phyloP scores from a whole-genome alignment of 1,140 invertebrate species.

The Eurytemora carolleeae region DNA sequence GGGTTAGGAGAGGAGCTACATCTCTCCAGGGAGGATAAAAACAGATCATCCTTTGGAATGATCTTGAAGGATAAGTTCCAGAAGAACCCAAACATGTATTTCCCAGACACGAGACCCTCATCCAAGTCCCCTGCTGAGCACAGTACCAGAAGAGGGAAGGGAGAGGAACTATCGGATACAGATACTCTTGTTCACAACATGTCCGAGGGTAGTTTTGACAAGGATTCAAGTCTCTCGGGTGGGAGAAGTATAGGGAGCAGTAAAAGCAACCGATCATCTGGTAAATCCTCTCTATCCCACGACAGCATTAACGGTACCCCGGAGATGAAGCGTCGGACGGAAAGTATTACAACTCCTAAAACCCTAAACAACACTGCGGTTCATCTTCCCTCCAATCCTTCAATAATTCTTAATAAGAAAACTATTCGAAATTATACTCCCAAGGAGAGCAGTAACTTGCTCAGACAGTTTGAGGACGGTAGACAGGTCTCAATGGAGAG shows the following conservation, averaged over 20 bases:
- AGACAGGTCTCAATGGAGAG: not conserved
- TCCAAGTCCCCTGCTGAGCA: not conserved
- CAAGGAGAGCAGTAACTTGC: slow-evolving; percentile 1
- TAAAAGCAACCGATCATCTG: slow-evolving; percentile 1
- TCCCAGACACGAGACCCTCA: not conserved
- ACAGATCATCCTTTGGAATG: slow-evolving; percentile 5
- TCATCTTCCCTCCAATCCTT: not conserved
- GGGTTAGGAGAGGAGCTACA: not conserved
- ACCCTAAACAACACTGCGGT: not conserved
- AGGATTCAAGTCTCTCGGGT: not conserved
- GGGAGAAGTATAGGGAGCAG: not conserved
- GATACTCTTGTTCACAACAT: slow-evolving; percentile 14
- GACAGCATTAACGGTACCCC: slow-evolving; percentile 9
- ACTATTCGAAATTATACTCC: slow-evolving; percentile 13
- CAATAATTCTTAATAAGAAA: slow-evolving; percentile 5
- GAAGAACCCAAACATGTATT: slow-evolving; percentile 14
- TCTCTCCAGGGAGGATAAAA: not conserved
- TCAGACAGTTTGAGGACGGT: slow-evolving; percentile 1
- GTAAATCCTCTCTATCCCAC: slow-evolving; percentile 5
- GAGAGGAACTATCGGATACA: not conserved
- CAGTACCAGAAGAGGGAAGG: not conserved
- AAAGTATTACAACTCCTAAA: not conserved
- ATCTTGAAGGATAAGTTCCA: slow-evolving; percentile 9
- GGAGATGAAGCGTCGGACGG: not conserved
- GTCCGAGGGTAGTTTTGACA: slow-evolving; percentile 10